Conservation (phyloP, 23 tunicate species). For the Diplosoma virens region DNA sequence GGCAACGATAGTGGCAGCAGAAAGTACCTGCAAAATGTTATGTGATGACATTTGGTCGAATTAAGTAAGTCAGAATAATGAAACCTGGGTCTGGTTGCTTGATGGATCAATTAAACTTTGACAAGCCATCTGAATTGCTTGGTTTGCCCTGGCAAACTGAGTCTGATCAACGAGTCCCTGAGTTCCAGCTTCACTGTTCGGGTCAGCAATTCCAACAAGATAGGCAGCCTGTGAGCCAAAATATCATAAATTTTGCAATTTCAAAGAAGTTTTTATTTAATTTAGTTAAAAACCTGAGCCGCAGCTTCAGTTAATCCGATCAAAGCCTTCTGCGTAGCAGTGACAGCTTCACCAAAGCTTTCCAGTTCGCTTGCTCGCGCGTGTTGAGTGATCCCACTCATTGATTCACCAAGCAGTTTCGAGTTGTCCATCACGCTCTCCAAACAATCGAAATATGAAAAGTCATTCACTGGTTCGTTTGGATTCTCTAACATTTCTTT, state of each 20-base stretch:
- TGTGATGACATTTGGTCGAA: not conserved
- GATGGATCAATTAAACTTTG: conserved; percentile 88
- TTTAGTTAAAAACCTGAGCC: conserved; percentile 83
- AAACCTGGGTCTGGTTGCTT: conserved; percentile 94
- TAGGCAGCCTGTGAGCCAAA: conserved; percentile 88
- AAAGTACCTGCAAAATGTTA: conserved; percentile 60
- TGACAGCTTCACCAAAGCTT: conserved; percentile 88
- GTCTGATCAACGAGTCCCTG: conserved; percentile 95
- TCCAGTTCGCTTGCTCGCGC: conserved; percentile 90
- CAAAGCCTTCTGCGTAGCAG: conserved; percentile 76
- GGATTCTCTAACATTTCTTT: conserved; percentile 87
- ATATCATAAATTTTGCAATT: too few relatives aligned
- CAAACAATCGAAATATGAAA: conserved; percentile 90
- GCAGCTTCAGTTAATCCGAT: conserved; percentile 96
- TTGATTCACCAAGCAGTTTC: conserved; percentile 76
- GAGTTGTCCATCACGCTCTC: conserved; percentile 95
- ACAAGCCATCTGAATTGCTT: conserved; percentile 95
- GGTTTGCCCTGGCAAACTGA: conserved; percentile 92
- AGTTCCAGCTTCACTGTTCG: conserved; percentile 91
- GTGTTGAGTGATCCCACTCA: conserved; percentile 98
- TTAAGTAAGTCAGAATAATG: too few relatives aligned
- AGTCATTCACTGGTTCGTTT: conserved; percentile 91
- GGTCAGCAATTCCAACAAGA: conserved; percentile 96
- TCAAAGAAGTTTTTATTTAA: not conserved
- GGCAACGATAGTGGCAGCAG: conserved; percentile 98